A percentile compares a stretch with the other conserved stretches of the same genome.
phyloP scores from a whole-genome alignment of 1,140 invertebrate species.

The Caenorhabditis remanei region DNA sequence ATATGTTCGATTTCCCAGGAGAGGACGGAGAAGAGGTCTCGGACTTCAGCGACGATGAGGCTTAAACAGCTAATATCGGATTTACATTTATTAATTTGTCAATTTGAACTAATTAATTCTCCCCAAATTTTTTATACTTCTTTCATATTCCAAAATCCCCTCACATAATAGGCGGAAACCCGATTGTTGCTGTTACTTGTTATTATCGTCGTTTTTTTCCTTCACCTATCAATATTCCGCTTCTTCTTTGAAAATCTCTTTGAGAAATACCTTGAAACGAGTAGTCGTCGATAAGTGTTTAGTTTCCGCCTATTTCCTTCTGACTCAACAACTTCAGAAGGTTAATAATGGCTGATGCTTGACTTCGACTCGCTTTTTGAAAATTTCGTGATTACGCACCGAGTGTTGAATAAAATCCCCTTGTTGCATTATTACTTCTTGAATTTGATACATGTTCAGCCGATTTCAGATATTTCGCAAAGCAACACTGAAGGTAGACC shows the following conservation, averaged over 20 bases:
- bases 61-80: not conserved
- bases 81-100: not conserved
- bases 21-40: conserved; percentile 65
- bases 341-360: not conserved
- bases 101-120: conserved; percentile 36
- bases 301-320: not conserved
- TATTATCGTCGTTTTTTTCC: conserved; percentile 42
- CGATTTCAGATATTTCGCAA: not conserved
- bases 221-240: conserved; percentile 38
- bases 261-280: conserved; percentile 40
- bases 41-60: conserved; percentile 65
- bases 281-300: conserved; percentile 8
- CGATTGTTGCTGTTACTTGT: conserved; percentile 56
- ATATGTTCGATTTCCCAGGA: conserved; percentile 67
- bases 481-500: no score
- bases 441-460: not conserved
- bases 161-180: conserved; percentile 55
- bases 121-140: not conserved
- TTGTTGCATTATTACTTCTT: not conserved
- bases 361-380: not conserved
- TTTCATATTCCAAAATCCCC: not conserved
- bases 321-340: not conserved
- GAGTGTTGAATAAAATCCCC: conserved; percentile 48
- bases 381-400: conserved; percentile 27
- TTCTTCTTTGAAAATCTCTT: not conserved